Conservation (phyloP, 2,888 invertebrate species). For the Gastrophysa polygoni region DNA sequence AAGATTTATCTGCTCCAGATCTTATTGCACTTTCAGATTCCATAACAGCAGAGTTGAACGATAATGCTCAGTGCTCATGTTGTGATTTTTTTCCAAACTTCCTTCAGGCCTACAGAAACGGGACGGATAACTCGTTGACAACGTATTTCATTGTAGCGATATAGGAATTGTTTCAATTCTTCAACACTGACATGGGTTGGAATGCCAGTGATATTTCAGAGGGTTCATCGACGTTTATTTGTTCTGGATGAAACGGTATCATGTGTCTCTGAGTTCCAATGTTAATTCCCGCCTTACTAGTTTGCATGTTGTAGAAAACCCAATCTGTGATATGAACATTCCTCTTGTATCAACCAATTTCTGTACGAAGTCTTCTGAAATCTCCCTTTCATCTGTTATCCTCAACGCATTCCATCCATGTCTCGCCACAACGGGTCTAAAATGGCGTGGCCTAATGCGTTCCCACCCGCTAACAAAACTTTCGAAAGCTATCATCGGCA, state of each 20-base stretch:
- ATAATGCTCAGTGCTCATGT: too few relatives aligned
- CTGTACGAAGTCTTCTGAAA: conserved; percentile 21
- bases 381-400: conserved; percentile 40
- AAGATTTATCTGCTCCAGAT: too few relatives aligned
- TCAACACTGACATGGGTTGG: not conserved
- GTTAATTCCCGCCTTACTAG: too few relatives aligned
- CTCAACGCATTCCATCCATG: conserved; percentile 40
- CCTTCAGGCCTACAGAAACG: not conserved
- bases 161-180: not conserved
- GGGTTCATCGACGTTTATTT: not conserved
- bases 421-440: conserved; percentile 38
- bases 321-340: not conserved
- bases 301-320: not conserved
- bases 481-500: conserved; percentile 43
- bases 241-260: not conserved
- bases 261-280: not conserved
- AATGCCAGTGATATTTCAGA: not conserved
- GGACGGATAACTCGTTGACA: not conserved
- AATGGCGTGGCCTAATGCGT: conserved; percentile 42
- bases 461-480: conserved; percentile 44
- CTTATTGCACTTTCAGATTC: too few relatives aligned
- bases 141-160: not conserved
- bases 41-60: too few relatives aligned
- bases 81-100: not conserved
- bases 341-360: not conserved